Evolutionary conservation across 2,797 vertebrate species (phyloP), one percentile per base, ranked within the genome.

Genomic region (Lepilemur ruficaudatus): DNA sequence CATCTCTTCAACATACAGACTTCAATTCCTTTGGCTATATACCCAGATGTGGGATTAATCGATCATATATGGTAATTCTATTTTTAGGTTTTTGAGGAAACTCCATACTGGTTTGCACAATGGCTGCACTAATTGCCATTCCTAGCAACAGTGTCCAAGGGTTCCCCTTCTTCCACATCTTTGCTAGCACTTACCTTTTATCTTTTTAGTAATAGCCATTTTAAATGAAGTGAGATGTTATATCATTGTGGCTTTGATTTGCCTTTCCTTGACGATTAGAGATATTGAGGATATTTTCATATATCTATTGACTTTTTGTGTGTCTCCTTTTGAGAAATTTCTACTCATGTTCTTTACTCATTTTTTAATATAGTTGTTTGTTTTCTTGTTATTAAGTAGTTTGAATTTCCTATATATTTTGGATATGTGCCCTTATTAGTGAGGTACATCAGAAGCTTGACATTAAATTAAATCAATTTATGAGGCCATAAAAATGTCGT

Each of bases 371-470:
- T 35, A 15, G 11, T 50, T 73, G 3, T 17, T n/a, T 23, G 25
- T 65, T 89, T 78, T 50, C 59, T 89, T 52, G 38, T 32, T 78
- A 76, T 41, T 30, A 25, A 41, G 17, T 50, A 22, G 35, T 78
- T 88, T 89, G 17, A 65, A 35, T 52, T 32, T 46, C n/a, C 65
- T 78, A 11, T 32, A 18, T 22, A 89, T 41, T 89, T 65, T 79
- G 35, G 20, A 32, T 79, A n/a, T 18, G 13, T 55, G 13, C 13
- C 30, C 10, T 90, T 43, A 67, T 67, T 90, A 93, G 67, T 35
- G 70, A 96, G 48, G 70, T 38, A 57, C 15, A 61, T 84, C 32
- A 87, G 63, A 84, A 86, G 94, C 30, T 65, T 94, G 61, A 91
- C 4, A n/a, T 38, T 35, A 69, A 84, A n/a, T 92, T 80, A 95